A percentile compares a stretch with the other conserved stretches of the same genome.
These are phyloP conservation scores for Dallia pectoralis DNA, from an alignment of 2,797 vertebrate species.

Conservation along the genomic window DNA sequence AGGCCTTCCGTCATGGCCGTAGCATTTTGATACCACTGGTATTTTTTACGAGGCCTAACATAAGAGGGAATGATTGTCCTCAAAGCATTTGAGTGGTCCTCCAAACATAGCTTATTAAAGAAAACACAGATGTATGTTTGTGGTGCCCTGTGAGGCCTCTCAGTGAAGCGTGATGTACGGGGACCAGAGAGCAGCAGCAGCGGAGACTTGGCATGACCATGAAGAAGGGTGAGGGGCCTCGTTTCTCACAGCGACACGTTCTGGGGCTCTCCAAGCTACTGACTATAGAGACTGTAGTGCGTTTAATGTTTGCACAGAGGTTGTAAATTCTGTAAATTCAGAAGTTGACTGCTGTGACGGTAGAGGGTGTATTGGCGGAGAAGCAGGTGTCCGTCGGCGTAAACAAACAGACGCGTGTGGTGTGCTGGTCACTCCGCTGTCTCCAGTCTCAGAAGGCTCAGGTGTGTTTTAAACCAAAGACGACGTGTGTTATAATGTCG, in stretches of 20 bases:
- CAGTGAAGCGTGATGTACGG: slow-evolving; percentile 55
- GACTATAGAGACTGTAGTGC: slow-evolving; percentile 49
- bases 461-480: slow-evolving; percentile 58
- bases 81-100: slow-evolving; percentile 55
- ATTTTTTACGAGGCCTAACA: slow-evolving; percentile 53
- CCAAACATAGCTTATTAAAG: slow-evolving; percentile 76
- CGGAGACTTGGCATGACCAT: slow-evolving; percentile 55
- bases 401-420: slow-evolving; percentile 79
- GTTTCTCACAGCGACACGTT: slow-evolving; percentile 66
- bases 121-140: slow-evolving; percentile 72
- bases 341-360: slow-evolving; percentile 73
- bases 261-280: slow-evolving; percentile 61
- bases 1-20: slow-evolving; percentile 24
- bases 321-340: slow-evolving; percentile 73
- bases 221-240: slow-evolving; percentile 47
- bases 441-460: slow-evolving; percentile 56
- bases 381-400: slow-evolving; percentile 68
- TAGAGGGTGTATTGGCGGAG: slow-evolving; percentile 24
- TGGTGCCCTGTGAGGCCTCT: slow-evolving; percentile 59
- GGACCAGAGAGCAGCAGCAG: slow-evolving; percentile 32
- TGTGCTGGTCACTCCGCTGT: slow-evolving; percentile 47
- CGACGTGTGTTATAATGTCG: slow-evolving; percentile 54
- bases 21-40: slow-evolving; percentile 36
- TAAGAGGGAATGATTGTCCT: slow-evolving; percentile 55
- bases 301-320: slow-evolving; percentile 59